Evolutionary conservation across 2,888 invertebrate genomes (phyloP).

Genomic region (Drosophila fungiperda): DNA sequence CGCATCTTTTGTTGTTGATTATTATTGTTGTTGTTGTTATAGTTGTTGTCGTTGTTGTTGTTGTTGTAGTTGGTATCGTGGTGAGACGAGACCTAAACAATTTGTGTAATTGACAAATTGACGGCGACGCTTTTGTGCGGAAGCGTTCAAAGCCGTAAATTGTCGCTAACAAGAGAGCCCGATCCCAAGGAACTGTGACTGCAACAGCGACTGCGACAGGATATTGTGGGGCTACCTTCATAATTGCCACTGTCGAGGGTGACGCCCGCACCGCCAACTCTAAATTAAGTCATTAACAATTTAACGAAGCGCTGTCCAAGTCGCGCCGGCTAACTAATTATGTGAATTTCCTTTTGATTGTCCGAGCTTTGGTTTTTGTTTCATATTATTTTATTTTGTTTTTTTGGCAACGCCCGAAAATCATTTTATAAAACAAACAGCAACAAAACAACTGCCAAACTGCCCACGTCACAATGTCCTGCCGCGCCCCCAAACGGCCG

Average conservation of each 20-base stretch:
- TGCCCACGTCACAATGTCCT: slow-evolving; percentile 66
- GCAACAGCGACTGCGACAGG: slow-evolving; percentile 37
- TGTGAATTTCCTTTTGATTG: slow-evolving; percentile 82
- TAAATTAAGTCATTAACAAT: slow-evolving; percentile 82
- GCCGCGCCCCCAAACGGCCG: slow-evolving; percentile 44
- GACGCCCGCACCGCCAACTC: slow-evolving; percentile 58
- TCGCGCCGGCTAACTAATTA: slow-evolving; percentile 80
- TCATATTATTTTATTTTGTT: neutral
- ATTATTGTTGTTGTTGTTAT: slow-evolving; percentile 28
- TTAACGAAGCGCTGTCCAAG: slow-evolving; percentile 66
- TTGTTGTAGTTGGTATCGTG: slow-evolving; percentile 41
- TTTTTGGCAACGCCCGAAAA: slow-evolving; percentile 62
- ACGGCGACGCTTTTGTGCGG: slow-evolving; percentile 81
- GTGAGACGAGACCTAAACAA: slow-evolving; percentile 71
- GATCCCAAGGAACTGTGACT: slow-evolving; percentile 23
- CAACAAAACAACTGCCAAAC: slow-evolving; percentile 42
- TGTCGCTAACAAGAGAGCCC: slow-evolving; percentile 80
- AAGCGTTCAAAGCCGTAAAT: slow-evolving; percentile 80
- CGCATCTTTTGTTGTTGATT: slow-evolving; percentile 53
- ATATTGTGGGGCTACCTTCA: slow-evolving; percentile 41
- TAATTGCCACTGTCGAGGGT: slow-evolving; percentile 56
- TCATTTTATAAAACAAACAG: slow-evolving; percentile 74
- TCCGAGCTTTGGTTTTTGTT: slow-evolving; percentile 23
- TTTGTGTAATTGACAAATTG: slow-evolving; percentile 85
- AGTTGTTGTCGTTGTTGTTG: slow-evolving; percentile 18